A percentile compares a stretch with the other conserved stretches of the same genome.
Conservation (phyloP, 2,113 vertebrate genomes). For the Plotosus lineatus region DNA sequence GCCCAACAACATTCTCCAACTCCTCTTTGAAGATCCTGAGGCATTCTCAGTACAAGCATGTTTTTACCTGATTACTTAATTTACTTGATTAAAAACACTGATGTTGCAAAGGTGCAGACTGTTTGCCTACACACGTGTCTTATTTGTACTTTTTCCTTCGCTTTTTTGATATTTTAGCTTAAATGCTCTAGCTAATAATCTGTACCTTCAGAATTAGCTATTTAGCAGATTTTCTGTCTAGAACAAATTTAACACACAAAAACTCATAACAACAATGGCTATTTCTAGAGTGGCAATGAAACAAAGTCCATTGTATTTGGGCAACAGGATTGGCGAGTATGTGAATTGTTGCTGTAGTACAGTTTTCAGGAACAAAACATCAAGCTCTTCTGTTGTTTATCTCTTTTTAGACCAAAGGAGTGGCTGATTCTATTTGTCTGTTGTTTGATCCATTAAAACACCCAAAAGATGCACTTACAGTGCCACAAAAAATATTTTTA, state of each 20-base stretch:
- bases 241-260: background rate
- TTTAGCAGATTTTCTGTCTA: background rate
- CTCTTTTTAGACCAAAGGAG: background rate
- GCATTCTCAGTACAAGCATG: no score
- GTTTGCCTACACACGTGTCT: no score
- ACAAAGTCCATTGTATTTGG: background rate
- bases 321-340: background rate
- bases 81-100: background rate
- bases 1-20: no score
- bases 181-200: no score
- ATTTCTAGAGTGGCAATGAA: background rate
- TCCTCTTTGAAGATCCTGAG: no score
- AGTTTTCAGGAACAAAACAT: background rate
- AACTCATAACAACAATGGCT: background rate
- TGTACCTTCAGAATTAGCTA: background rate
- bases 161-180: no score
- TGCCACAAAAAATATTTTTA: slow-evolving; percentile 35
- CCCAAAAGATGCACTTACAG: slow-evolving; percentile 50
- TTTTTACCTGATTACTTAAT: background rate
- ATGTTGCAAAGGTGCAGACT: background rate
- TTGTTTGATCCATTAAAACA: background rate
- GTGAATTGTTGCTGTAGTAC: background rate
- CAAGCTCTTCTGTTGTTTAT: background rate
- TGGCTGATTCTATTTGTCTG: background rate
- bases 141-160: no score